phyloP scores from a whole-genome alignment of 64 coral and sea anemone genomes.

The Stichodactyla mertensii region DNA sequence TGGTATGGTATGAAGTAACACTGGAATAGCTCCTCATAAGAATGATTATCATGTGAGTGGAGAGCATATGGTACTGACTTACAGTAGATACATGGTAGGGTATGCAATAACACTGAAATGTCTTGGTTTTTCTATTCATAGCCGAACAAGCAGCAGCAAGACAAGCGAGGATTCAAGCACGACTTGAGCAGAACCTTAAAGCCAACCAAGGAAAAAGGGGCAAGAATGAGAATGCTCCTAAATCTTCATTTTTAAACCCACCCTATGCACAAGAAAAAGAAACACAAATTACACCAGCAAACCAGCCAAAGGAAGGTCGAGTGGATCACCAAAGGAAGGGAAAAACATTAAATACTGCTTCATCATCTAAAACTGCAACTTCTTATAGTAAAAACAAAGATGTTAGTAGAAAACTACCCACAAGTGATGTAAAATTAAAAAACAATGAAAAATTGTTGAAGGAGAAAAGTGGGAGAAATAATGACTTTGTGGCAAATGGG shows the following conservation, averaged over 20 bases:
- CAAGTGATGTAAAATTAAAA: not conserved
- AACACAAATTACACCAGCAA: not conserved
- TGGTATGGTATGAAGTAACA: too few relatives aligned
- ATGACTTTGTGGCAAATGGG: not conserved
- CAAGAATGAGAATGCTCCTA: not conserved
- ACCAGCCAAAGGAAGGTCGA: not conserved
- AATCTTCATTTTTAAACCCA: not conserved
- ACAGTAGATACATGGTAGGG: too few relatives aligned
- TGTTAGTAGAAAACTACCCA: not conserved
- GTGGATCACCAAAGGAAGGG: not conserved
- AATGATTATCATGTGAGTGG: too few relatives aligned
- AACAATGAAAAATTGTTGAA: not conserved
- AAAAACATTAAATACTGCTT: not conserved
- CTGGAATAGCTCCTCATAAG: too few relatives aligned
- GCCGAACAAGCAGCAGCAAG: slow-evolving; percentile 16
- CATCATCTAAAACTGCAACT: not conserved
- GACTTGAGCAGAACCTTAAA: slow-evolving; percentile 6
- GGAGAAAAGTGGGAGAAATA: not conserved
- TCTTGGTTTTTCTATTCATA: not conserved
- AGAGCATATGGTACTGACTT: too few relatives aligned
- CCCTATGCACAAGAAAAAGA: not conserved
- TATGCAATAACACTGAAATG: too few relatives aligned
- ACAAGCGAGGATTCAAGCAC: slow-evolving; percentile 7
- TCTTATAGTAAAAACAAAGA: not conserved
- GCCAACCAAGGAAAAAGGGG: not conserved